Evolutionary conservation across 2,888 invertebrate species (phyloP).

Genomic region (Orthosia gothica): DNA sequence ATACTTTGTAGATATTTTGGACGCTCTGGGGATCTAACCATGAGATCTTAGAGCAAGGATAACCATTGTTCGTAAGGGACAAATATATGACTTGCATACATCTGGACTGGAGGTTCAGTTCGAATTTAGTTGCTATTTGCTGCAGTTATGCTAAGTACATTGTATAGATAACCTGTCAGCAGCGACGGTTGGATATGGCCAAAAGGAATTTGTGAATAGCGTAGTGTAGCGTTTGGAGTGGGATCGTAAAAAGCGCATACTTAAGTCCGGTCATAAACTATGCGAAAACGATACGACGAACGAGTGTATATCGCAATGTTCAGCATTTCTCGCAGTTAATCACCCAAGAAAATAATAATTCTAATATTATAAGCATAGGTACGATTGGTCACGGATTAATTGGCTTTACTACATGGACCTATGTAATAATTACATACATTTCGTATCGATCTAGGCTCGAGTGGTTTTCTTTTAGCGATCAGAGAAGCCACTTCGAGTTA

Average conservation of each 20-base stretch:
- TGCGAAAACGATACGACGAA: not conserved
- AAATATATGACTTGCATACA: too few species aligned
- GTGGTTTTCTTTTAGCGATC: not conserved
- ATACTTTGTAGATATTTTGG: not conserved
- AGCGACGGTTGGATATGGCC: not conserved
- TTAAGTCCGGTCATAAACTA: conserved; percentile 9
- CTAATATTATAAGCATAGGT: conserved; percentile 6
- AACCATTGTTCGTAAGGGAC: too few species aligned
- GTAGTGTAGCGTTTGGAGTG: not conserved
- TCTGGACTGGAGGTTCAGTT: too few species aligned
- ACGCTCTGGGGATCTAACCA: too few species aligned
- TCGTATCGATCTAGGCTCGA: conserved; percentile 2
- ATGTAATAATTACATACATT: conserved; percentile 13
- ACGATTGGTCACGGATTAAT: conserved; percentile 17
- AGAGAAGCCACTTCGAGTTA: not conserved
- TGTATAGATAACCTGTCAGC: not conserved
- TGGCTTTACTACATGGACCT: conserved; percentile 10
- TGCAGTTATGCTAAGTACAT: too few species aligned
- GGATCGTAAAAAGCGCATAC: not conserved
- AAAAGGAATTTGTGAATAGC: too few species aligned
- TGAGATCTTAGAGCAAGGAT: too few species aligned
- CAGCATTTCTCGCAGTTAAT: conserved; percentile 40
- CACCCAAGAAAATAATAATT: conserved; percentile 39
- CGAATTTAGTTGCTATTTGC: too few species aligned
- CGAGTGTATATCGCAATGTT: conserved; percentile 23